Base-by-base conservation (phyloP, 2,888 invertebrate genomes). In the Hemaris fuciformis region DNA sequence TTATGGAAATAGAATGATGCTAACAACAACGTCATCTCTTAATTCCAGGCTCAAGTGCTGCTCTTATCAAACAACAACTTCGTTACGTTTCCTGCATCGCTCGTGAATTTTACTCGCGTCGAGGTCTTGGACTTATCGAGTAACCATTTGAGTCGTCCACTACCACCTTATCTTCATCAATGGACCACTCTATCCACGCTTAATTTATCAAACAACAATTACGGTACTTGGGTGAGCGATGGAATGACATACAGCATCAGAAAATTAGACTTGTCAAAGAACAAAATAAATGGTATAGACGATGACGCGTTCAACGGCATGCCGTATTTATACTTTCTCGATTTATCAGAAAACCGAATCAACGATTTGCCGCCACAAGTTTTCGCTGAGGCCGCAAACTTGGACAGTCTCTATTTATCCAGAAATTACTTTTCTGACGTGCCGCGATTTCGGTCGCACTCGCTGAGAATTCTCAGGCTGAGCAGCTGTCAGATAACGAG, bases 301-400 rank as follows among this genome's bases (percentile, higher is more conserved):
- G 83, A 87, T 48, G 91, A 93, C 61, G 93, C 95, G 0, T 96
- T 96, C 76, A 81, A 79, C 20, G 90, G 88, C 46, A 83, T 96
- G 68, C 83, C 90, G 42, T 84, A 91, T 59, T 81, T 96, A 34
- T 89, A 91, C 59, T 84, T 84, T 27, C 81, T 96, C 15, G 95
- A 96, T 81, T 84, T 96, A 72, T 95, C 96, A 0, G 94, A 93
- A 73, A 96, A 96, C 78, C 94, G 94, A 80, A 89, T 96, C 58
- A 87, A 93, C 13, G 80, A 88, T 23, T 79, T 96, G 64, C 92
- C 94, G 64, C 79, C 92, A 2, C 89, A 89, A 48, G 85, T 94
- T 2, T 95, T 96, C 73, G 81, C 86, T 5, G 88, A 93, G 58
- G 94, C 94, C 62, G 87, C 90, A 23, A 91, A 93, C 38, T 84